Base-by-base conservation (phyloP, 2,888 invertebrate genomes). In the Mythimna impura region DNA sequence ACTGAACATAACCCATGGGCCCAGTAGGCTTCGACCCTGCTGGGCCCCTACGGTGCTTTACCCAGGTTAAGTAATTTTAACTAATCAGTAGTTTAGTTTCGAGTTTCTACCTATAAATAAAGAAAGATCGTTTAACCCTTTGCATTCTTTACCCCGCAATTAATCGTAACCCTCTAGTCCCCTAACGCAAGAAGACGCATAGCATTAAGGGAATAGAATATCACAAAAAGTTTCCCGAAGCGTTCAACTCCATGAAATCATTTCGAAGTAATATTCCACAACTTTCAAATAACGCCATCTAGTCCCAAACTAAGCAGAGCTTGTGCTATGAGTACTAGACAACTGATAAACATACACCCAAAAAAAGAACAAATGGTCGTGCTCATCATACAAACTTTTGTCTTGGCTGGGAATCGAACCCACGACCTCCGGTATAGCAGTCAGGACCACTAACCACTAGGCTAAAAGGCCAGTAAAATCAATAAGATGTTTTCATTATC, bases 141-240 rank as follows among this genome's bases (percentile, higher is more conserved):
- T 80, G 43, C 43, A 63, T 80, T 80, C n/a, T 68, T 74, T 54
- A 78, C 52, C 8, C 30, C 5, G 40, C 55, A 80, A 80, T 70
- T 70, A 70, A 69, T 55, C 30, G 22, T 57, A 34, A 58, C 54
- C 80, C 57, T 54, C 30, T 50, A 22, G 30, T 25, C 58, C 73
- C 73, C 58, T 25, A n/a, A 54, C 25, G 34, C 10, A 43, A 22
- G 34, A 50, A 64, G n/a, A 73, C n/a, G 57, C 22, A 57, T 52
- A 47, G 43, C 17, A 36, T 66, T 63, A 63, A 54, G 30, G 52
- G 67, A 61, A 66, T 55, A 34, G 34, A 58, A 52, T 40, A n/a
- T 20, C 55, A 10, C 52, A 50, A 47, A 63, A 78, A 40, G 57
- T 57, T 25, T 34, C 20, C 0, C 2, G 0, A 60, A 60, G 10